phyloP scores from a whole-genome alignment of 2,888 invertebrate species.

The Watsonalla cultraria region DNA sequence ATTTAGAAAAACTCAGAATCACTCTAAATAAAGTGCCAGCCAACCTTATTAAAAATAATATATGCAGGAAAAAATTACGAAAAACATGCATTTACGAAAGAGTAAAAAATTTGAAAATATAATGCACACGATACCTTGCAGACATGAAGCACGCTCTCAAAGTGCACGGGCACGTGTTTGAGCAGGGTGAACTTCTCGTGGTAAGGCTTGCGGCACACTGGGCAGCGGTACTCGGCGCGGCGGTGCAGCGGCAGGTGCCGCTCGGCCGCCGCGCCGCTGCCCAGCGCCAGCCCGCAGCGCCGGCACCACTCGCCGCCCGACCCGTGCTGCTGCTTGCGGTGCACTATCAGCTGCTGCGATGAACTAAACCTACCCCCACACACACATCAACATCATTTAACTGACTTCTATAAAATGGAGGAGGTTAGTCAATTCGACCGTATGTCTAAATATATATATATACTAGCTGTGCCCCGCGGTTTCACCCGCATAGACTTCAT shows the following conservation, averaged over 20 bases:
- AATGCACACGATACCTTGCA: slow-evolving; percentile 79
- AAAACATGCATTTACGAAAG: too few relatives aligned
- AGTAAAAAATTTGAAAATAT: neutral
- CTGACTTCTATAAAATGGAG: too few relatives aligned
- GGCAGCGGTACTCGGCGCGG: slow-evolving; percentile 64
- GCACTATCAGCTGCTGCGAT: slow-evolving; percentile 44
- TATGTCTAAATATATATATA: too few relatives aligned
- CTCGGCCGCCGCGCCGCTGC: slow-evolving; percentile 40
- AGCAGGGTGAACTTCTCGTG: slow-evolving; percentile 60
- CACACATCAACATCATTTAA: too few relatives aligned
- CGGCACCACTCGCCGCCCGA: slow-evolving; percentile 39
- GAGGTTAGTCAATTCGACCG: too few relatives aligned
- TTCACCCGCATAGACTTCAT: too few relatives aligned
- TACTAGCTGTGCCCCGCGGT: too few relatives aligned
- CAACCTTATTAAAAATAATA: too few relatives aligned
- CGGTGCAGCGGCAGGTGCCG: slow-evolving; percentile 55
- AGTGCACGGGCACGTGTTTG: slow-evolving; percentile 57
- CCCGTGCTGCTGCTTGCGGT: slow-evolving; percentile 40
- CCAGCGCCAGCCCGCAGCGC: slow-evolving; percentile 53
- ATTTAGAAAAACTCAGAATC: too few relatives aligned
- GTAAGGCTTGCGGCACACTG: slow-evolving; percentile 76
- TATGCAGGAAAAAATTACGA: too few relatives aligned
- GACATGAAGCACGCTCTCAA: slow-evolving; percentile 58
- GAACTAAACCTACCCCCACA: slow-evolving; percentile 42
- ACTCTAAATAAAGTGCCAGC: too few relatives aligned